These are phyloP conservation scores for Chelonia mydas DNA, from an alignment of 2,797 vertebrate species.

Conservation along the genomic window DNA sequence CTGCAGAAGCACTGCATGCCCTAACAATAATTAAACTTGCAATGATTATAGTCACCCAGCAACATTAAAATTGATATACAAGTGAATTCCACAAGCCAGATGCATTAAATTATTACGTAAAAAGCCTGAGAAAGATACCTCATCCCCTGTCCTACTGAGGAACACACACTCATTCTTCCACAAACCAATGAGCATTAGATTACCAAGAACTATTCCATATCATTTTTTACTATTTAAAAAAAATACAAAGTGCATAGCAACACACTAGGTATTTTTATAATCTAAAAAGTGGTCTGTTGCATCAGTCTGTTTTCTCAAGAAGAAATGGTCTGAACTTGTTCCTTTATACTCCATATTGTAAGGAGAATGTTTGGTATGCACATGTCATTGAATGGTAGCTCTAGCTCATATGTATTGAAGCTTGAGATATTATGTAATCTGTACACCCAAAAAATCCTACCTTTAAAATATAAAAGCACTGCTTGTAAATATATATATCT, in stretches of 20 bases:
- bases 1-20: neutral
- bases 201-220: neutral
- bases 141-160: neutral
- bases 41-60: neutral
- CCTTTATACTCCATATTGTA: neutral
- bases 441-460: neutral
- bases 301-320: neutral
- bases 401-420: neutral
- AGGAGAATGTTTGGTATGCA: neutral
- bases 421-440: neutral
- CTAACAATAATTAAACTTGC: neutral
- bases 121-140: neutral
- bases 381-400: neutral
- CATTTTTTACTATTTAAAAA: neutral
- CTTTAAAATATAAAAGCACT: neutral
- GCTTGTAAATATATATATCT: neutral
- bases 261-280: neutral
- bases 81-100: neutral
- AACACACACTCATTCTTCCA: neutral
- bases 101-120: neutral
- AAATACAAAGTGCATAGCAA: neutral
- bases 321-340: neutral
- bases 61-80: neutral
- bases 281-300: neutral
- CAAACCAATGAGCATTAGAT: neutral